These are phyloP conservation scores for Molossus molossus DNA, from an alignment of 2,797 vertebrate species.

Conservation along the genomic window DNA sequence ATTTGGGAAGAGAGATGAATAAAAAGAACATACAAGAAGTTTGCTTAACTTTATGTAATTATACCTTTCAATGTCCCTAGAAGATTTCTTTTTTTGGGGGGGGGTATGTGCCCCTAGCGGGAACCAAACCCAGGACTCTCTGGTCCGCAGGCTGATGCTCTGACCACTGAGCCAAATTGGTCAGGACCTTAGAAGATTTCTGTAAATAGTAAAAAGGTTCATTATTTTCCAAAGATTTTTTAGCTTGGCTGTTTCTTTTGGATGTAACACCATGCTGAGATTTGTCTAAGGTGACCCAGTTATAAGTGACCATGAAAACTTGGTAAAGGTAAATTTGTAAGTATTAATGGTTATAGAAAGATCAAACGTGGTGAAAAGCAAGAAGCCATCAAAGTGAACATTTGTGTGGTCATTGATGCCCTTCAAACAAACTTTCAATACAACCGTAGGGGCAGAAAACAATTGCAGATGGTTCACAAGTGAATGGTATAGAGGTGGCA, in stretches of 20 bases:
- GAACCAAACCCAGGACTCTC: too few species aligned
- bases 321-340: conserved; percentile 2
- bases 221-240: conserved; percentile 29
- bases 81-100: neutral
- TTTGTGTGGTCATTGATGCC: neutral
- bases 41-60: conserved; percentile 25
- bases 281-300: neutral
- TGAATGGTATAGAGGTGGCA: neutral
- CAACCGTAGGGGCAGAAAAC: neutral
- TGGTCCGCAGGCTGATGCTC: too few species aligned
- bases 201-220: conserved; percentile 4
- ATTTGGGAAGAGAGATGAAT: neutral
- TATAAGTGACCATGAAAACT: neutral
- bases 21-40: neutral
- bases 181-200: neutral
- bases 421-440: neutral
- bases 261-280: neutral
- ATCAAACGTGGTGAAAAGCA: neutral
- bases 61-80: neutral
- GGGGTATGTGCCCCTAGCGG: too few species aligned
- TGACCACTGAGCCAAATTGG: too few species aligned
- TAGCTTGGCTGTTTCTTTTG: neutral
- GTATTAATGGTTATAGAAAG: neutral
- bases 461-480: neutral
- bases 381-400: conserved; percentile 13